Conservation (phyloP, 2,888 invertebrate species). For the Synanthedon formicaeformis region DNA sequence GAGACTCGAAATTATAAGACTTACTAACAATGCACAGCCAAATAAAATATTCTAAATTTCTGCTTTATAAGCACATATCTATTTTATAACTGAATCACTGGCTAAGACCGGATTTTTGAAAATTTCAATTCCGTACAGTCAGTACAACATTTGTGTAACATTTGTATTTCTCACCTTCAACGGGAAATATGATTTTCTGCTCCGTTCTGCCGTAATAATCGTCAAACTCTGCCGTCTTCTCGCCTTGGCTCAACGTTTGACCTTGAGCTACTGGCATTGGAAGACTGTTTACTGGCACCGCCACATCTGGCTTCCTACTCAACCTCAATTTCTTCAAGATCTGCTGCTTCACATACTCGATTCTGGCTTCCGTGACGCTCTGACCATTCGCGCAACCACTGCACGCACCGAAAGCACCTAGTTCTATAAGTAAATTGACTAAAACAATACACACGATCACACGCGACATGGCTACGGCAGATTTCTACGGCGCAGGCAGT, state of each 20-base stretch:
- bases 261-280: slow-evolving; percentile 84
- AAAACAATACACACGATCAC: slow-evolving; percentile 36
- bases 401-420: slow-evolving; percentile 38
- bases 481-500: slow-evolving; percentile 43
- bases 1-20: no score
- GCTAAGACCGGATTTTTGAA: no score
- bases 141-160: not conserved
- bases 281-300: slow-evolving; percentile 72
- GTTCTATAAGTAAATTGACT: slow-evolving; percentile 37
- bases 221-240: slow-evolving; percentile 73
- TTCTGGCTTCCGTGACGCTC: slow-evolving; percentile 71
- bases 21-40: no score
- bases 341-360: slow-evolving; percentile 87
- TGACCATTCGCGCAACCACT: slow-evolving; percentile 59
- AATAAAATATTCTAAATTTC: no score
- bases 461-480: slow-evolving; percentile 21
- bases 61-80: no score
- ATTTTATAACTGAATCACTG: no score
- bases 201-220: slow-evolving; percentile 88
- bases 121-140: no score
- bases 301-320: slow-evolving; percentile 78
- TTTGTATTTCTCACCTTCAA: slow-evolving; percentile 72
- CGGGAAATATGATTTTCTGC: slow-evolving; percentile 85
- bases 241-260: slow-evolving; percentile 71
- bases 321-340: slow-evolving; percentile 84